A percentile compares a stretch with the other conserved stretches of the same genome.
These are phyloP conservation scores for Lepus americanus DNA, from an alignment of 2,113 vertebrate species.

Conservation along the genomic window DNA sequence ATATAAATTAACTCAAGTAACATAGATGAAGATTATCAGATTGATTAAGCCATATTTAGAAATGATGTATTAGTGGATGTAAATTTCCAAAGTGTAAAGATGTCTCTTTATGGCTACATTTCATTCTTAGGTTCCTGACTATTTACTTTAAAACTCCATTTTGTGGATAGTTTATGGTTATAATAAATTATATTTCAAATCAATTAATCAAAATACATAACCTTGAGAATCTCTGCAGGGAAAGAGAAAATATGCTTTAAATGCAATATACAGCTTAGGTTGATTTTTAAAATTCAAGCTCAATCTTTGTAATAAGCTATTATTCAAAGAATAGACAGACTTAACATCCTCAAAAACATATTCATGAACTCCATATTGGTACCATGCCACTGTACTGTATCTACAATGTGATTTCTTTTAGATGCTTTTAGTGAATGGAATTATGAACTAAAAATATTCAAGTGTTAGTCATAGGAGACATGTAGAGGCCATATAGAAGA, in stretches of 20 bases:
- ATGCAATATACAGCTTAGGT: not conserved
- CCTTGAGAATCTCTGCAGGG: not conserved
- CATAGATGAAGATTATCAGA: not conserved
- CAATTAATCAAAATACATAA: not conserved
- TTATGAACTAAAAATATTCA: not conserved
- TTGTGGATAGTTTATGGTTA: not conserved
- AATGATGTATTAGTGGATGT: not conserved
- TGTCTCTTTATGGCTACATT: not conserved
- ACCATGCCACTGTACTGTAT: not conserved
- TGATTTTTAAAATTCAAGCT: slow-evolving; percentile 17
- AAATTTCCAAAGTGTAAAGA: not conserved
- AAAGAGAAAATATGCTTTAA: not conserved
- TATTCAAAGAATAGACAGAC: not conserved
- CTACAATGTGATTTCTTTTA: slow-evolving; percentile 17
- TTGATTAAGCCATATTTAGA: not conserved
- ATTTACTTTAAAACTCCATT: not conserved
- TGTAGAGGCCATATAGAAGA: not conserved
- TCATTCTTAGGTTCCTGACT: not conserved
- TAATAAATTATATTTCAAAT: not conserved
- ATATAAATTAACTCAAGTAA: not conserved
- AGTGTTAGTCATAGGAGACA: not conserved
- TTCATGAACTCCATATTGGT: not conserved
- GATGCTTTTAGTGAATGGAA: not conserved
- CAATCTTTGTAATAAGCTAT: not conserved
- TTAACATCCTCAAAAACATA: not conserved